Evolutionary conservation across 35 echinoderm and acorn worm genomes (phyloP).

Genomic region (Ptychodera flava): DNA sequence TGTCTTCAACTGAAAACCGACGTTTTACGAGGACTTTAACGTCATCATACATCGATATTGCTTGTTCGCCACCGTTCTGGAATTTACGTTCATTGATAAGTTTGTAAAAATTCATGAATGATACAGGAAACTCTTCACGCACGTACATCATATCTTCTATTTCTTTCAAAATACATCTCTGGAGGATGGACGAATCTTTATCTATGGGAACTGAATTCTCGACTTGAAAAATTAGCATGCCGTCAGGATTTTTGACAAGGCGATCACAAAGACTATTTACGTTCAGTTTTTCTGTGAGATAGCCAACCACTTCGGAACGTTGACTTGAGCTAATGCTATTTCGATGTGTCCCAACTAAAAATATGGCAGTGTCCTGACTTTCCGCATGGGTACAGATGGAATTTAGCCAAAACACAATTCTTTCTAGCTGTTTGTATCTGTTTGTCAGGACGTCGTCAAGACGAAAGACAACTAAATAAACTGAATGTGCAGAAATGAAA

Average conservation of each 20-base stretch:
- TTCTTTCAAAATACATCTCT: not conserved
- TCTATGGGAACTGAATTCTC: not conserved
- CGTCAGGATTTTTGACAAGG: not conserved
- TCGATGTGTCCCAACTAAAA: not conserved
- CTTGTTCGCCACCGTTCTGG: too few relatives aligned
- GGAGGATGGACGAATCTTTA: not conserved
- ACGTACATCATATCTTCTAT: not conserved
- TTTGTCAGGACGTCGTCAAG: not conserved
- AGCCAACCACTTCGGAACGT: too few relatives aligned
- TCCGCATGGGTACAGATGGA: not conserved
- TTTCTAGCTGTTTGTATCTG: not conserved
- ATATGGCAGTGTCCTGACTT: not conserved
- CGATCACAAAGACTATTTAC: not conserved
- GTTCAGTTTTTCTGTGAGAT: too few relatives aligned
- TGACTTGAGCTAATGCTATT: not conserved
- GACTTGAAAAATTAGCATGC: not conserved
- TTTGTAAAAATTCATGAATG: not conserved
- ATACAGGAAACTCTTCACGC: not conserved
- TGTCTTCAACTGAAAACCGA: too few relatives aligned
- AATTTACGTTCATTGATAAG: not conserved
- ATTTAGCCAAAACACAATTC: not conserved
- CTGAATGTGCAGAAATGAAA: not conserved
- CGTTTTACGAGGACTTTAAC: too few relatives aligned
- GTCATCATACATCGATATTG: too few relatives aligned
- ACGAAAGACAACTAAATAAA: not conserved